Base-by-base conservation (phyloP, 2,888 invertebrate species). In the Boloria selene region DNA sequence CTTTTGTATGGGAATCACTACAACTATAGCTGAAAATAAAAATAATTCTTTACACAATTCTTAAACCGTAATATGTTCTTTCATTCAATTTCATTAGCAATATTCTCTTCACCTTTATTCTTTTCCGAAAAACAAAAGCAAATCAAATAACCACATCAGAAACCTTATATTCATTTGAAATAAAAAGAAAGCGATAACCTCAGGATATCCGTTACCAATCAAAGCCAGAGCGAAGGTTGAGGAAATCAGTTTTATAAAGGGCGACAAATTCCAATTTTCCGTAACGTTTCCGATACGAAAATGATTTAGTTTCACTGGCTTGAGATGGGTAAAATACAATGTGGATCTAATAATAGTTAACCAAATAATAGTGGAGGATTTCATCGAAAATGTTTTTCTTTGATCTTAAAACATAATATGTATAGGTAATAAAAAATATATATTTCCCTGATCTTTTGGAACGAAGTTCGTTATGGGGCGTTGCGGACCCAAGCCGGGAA, bases 161-260 rank as follows among this genome's bases (percentile, higher is more conserved):
- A 68, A 61, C 47, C 44, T 31, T 58, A 55, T 52, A 67, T 68
- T 68, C 69, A 55, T 63, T 63, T 60, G 56, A 62, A 62, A 62
- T 62, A 62, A 69, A 70, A 70, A 70, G 84, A 86, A 70, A 69
- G 64, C 64, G 73, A 73, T 75, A 70, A 72, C 73, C 70, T 53
- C 67, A 64, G 73, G 72, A 74, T 74, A 75, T 75, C 70, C 67
- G 73, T 72, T 70, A 73, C 72, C 74, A 73, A 75, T 75, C 74
- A 75, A 68, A 72, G 85, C 83, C 83, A 85, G 85, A 82, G 82
- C 86, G 86, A 70, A 83, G 83, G 84, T 82, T 82, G 78, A 79
- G 84, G 83, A 84, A 85, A 87, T 87, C 86, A 85, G 77, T 82
- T 80, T 80, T 78, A 82, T 70, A 84, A 67, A 84, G 83, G 87